phyloP scores from a whole-genome alignment of 1,140 invertebrate species.

The Drosophila nannoptera region DNA sequence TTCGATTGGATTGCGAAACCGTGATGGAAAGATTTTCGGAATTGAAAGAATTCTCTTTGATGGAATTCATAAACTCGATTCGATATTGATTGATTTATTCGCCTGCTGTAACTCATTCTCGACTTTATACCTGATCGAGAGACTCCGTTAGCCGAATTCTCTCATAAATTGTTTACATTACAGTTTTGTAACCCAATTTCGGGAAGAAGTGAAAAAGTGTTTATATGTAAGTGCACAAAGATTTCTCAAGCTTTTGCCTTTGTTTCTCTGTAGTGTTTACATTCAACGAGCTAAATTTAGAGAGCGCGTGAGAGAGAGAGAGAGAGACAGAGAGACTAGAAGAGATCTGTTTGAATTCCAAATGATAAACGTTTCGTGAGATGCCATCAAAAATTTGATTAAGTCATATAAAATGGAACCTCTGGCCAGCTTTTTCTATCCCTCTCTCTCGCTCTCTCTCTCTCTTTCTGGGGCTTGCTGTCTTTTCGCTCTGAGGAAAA shows the following conservation, averaged over 20 bases:
- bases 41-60: slow-evolving; percentile 13
- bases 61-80: slow-evolving; percentile 23
- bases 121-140: slow-evolving; percentile 2
- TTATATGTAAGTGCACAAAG: slow-evolving; percentile 40
- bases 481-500: slow-evolving; percentile 33
- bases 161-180: slow-evolving; percentile 59
- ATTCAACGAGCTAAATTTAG: slow-evolving; percentile 54
- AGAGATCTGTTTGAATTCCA: slow-evolving; percentile 45
- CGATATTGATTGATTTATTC: slow-evolving; percentile 40
- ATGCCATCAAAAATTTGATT: slow-evolving; percentile 47
- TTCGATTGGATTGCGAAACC: slow-evolving; percentile 59
- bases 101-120: slow-evolving; percentile 16
- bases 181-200: slow-evolving; percentile 63
- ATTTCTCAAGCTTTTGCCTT: slow-evolving; percentile 34
- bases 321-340: slow-evolving; percentile 28
- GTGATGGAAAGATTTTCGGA: slow-evolving; percentile 52
- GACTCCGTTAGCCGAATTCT: slow-evolving; percentile 11
- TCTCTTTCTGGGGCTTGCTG: not conserved
- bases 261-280: slow-evolving; percentile 46
- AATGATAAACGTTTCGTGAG: slow-evolving; percentile 29
- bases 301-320: not conserved
- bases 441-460: not conserved
- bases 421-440: slow-evolving; percentile 7
- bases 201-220: slow-evolving; percentile 18
- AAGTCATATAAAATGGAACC: slow-evolving; percentile 49